These are phyloP conservation scores for Polia nebulosa DNA, from an alignment of 2,888 invertebrate genomes.

Conservation along the genomic window DNA sequence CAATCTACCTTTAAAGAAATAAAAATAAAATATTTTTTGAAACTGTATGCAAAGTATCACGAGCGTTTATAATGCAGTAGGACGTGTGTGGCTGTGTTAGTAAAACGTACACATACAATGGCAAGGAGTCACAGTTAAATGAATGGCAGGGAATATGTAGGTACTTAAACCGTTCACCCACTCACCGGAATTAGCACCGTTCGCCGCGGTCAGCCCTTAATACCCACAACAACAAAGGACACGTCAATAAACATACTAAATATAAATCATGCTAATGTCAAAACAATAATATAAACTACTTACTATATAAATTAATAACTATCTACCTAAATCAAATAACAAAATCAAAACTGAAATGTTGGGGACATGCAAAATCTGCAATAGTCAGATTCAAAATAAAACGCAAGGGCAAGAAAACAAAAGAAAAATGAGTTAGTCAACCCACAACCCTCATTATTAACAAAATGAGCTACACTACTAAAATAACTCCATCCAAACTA, in stretches of 20 bases:
- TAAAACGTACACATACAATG: conserved; percentile 76
- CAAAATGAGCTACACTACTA: conserved; percentile 26
- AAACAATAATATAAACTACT: conserved; percentile 43
- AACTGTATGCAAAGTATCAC: conserved; percentile 37
- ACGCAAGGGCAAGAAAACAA: conserved; percentile 61
- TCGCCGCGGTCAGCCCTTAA: conserved; percentile 84
- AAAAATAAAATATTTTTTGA: conserved; percentile 21
- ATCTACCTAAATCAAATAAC: conserved; percentile 39
- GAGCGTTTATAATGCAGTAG: conserved; percentile 42
- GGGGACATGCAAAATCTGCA: conserved; percentile 65
- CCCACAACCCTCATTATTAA: conserved; percentile 59
- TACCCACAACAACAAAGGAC: conserved; percentile 85
- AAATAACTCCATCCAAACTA: conserved; percentile 38
- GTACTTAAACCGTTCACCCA: conserved; percentile 83
- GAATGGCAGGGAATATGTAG: conserved; percentile 74
- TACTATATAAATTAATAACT: conserved; percentile 26
- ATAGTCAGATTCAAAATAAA: conserved; percentile 58
- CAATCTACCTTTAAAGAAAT: neutral
- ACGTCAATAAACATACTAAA: conserved; percentile 75
- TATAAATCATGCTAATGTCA: conserved; percentile 70
- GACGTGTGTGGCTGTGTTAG: conserved; percentile 64
- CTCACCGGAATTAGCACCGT: conserved; percentile 86
- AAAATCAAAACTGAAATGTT: conserved; percentile 49
- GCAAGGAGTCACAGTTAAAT: conserved; percentile 69
- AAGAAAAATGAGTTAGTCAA: conserved; percentile 64